Base-by-base conservation (phyloP, 2,888 invertebrate genomes). In the Sinhomidia bicolor region DNA sequence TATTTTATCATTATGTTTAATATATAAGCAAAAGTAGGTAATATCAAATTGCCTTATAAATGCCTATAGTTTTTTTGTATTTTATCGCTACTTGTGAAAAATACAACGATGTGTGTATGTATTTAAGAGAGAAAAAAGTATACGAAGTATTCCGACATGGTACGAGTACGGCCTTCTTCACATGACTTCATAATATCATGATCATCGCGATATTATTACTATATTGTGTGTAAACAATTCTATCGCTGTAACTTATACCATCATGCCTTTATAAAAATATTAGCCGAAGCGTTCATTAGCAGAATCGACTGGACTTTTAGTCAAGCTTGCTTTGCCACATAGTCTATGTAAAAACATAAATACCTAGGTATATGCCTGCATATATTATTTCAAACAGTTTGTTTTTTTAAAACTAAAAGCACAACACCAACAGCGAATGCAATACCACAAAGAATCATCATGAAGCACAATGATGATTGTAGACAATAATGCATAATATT, bases 91-190 rank as follows among this genome's bases (percentile, higher is more conserved):
- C 14, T 51, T 14, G 4, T 7, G n/a, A 51, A 51, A 51, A 51
- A 57, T 57, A 47, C 12, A 20, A 60, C 29, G 26, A 60, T 60
- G 60, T 57, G 23, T 57, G 23, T 47, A n/a, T 47, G 47, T 54
- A n/a, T 54, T 3, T 7, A 47, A 12, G 26, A 47, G 47, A 14
- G 47, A 76, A 41, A 20, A 32, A 29, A 29, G n/a, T 9, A n/a
- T 23, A 54, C 82, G 82, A 71, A 32, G 17, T 32, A 82, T 51
- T 47, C 82, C 82, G 82, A 82, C 32, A 51, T 29, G 65, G 81
- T 65, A 82, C 78, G 54, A 68, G 65, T 51, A 82, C 78, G 32
- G 68, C 82, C 82, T 82, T 54, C 68, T 82, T 47, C 36, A 68
- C 65, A 51, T 17, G 51, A 79, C 20, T 51, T 26, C n/a, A n/a